Percentiles rank a stretch among this genome's conserved stretches.
phyloP scores from a whole-genome alignment of 2,113 vertebrate genomes.

The Neodontobutis hainanensis region DNA sequence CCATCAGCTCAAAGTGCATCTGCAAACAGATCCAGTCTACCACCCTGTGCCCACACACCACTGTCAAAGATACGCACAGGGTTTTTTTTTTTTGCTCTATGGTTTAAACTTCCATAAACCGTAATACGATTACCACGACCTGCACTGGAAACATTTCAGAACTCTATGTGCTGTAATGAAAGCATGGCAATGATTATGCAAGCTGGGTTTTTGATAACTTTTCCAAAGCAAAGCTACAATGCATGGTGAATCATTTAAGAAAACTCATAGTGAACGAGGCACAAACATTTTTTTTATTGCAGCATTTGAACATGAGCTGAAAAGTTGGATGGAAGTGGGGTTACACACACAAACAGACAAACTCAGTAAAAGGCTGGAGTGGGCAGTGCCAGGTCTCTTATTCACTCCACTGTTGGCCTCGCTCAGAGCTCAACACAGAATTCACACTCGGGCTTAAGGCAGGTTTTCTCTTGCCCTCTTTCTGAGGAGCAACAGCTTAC shows the following conservation, averaged over 20 bases:
- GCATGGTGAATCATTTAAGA: conserved; percentile 4
- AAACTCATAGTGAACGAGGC: conserved; percentile 27
- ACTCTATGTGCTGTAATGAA: neutral
- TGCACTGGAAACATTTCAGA: neutral
- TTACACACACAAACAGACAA: conserved; percentile 1
- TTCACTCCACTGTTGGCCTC: conserved; percentile 21
- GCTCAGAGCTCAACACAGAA: conserved; percentile 28
- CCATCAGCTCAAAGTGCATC: conserved; percentile 91
- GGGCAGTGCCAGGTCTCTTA: conserved; percentile 23
- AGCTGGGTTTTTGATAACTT: neutral
- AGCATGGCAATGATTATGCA: neutral
- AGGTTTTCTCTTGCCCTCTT: conserved; percentile 43
- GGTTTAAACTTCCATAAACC: neutral
- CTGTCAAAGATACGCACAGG: conserved; percentile 19
- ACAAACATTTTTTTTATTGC: conserved; percentile 57
- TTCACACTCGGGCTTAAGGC: conserved; percentile 53
- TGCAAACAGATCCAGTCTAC: conserved; percentile 87
- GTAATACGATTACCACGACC: neutral
- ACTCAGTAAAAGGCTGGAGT: conserved; percentile 18
- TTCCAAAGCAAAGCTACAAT: neutral
- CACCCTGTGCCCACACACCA: conserved; percentile 6
- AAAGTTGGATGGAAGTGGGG: conserved; percentile 28
- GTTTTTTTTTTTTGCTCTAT: too few species aligned
- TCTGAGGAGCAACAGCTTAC: conserved; percentile 74
- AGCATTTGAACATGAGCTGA: conserved; percentile 36